A percentile compares a stretch with the other conserved stretches of the same genome.
Evolutionary conservation across 2,113 vertebrate genomes (phyloP).

Genomic region (Epinephelus cyanopodus): DNA sequence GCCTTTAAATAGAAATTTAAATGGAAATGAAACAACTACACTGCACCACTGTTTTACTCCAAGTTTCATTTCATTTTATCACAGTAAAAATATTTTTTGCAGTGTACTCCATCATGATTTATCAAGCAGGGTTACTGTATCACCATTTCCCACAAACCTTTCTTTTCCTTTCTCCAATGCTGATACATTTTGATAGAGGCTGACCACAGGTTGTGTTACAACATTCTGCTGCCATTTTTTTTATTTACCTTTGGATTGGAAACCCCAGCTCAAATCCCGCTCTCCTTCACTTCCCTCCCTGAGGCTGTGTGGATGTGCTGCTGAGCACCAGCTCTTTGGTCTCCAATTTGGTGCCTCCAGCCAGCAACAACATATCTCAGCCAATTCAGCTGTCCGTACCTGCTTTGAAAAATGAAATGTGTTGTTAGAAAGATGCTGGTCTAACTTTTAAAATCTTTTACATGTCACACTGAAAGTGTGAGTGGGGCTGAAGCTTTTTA

Average conservation of each 20-base stretch:
- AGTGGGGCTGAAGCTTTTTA: neutral
- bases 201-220: neutral
- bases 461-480: neutral
- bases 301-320: conserved; percentile 1
- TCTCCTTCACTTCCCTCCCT: conserved; percentile 14
- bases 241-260: conserved; percentile 33
- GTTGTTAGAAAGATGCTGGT: neutral
- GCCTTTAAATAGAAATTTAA: neutral
- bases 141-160: neutral
- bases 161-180: neutral
- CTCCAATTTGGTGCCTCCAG: neutral
- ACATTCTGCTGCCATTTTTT: neutral
- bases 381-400: neutral
- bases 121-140: neutral
- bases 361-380: neutral
- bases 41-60: neutral
- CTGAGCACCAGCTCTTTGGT: neutral
- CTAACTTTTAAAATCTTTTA: too few relatives aligned
- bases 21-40: neutral
- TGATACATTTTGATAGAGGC: neutral
- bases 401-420: neutral
- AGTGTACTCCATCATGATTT: neutral
- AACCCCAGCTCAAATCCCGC: neutral
- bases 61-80: neutral
- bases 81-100: neutral